phyloP scores from a whole-genome alignment of 1,140 invertebrate species.

The Melipona quadrifasciata region DNA sequence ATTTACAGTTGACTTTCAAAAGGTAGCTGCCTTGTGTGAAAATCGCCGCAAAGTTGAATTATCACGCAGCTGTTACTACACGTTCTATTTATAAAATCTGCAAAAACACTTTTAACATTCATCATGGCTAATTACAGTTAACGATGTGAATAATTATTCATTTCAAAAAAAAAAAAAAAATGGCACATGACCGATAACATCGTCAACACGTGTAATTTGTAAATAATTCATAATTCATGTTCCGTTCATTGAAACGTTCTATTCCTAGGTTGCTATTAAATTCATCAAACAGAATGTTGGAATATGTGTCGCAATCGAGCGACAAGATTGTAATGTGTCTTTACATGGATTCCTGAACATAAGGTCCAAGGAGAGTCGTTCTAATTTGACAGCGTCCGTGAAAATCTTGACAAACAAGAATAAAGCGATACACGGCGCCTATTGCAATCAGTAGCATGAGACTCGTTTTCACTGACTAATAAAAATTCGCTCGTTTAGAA shows the following conservation, averaged over 20 bases:
- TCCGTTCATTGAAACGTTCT: no score
- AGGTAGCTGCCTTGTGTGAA: slow-evolving; percentile 11
- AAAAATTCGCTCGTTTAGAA: neutral
- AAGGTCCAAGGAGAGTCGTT: slow-evolving; percentile 26
- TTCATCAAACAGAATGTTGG: neutral
- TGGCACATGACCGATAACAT: neutral
- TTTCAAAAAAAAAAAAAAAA: neutral
- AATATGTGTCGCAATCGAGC: neutral
- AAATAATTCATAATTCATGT: no score
- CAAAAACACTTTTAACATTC: neutral
- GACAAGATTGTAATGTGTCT: slow-evolving; percentile 22
- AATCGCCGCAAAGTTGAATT: neutral
- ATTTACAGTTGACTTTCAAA: slow-evolving; percentile 55
- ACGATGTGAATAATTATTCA: neutral
- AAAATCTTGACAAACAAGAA: slow-evolving; percentile 18
- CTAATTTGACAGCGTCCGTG: slow-evolving; percentile 41
- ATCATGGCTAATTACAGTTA: neutral
- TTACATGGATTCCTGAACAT: slow-evolving; percentile 16
- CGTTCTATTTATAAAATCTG: neutral
- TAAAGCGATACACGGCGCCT: slow-evolving; percentile 14
- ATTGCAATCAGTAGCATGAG: neutral
- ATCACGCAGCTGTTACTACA: neutral
- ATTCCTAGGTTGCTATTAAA: neutral
- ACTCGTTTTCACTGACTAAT: neutral
- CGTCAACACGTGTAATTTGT: neutral